Percentiles rank a stretch among this genome's conserved stretches.
These are phyloP conservation scores for Gallinago media DNA, from an alignment of 2,113 vertebrate species.

Conservation along the genomic window DNA sequence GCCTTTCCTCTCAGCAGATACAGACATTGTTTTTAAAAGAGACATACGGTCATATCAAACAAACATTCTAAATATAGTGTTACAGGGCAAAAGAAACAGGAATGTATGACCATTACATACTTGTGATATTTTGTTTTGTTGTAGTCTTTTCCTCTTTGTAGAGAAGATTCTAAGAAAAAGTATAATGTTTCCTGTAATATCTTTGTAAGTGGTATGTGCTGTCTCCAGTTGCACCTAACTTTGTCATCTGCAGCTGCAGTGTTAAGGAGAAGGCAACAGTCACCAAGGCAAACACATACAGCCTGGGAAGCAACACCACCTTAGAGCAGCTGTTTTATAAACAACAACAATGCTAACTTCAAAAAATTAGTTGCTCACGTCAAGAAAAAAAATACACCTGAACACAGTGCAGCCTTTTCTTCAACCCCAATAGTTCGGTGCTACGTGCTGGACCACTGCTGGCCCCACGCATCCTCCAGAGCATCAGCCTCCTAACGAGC, in stretches of 20 bases:
- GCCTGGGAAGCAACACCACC: neutral
- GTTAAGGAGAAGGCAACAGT: neutral
- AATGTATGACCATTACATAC: neutral
- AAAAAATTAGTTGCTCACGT: neutral
- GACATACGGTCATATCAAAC: neutral
- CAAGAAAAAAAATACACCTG: neutral
- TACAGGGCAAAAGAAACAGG: neutral
- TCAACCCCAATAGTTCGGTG: neutral
- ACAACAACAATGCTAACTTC: neutral
- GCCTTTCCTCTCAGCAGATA: neutral
- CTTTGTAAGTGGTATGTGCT: neutral
- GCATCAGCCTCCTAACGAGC: neutral
- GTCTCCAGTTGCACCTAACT: neutral
- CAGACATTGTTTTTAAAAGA: neutral
- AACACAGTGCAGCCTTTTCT: neutral
- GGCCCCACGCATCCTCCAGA: neutral
- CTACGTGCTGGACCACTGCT: neutral
- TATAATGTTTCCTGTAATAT: neutral
- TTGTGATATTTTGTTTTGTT: neutral
- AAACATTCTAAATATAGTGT: neutral
- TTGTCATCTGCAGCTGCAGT: neutral
- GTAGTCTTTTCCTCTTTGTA: neutral
- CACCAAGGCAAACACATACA: neutral
- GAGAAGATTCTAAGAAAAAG: neutral
- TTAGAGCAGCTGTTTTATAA: neutral